Percentiles rank a stretch among this genome's conserved stretches.
phyloP scores from a whole-genome alignment of 2,797 vertebrate species.

The Clarias platycephalus region DNA sequence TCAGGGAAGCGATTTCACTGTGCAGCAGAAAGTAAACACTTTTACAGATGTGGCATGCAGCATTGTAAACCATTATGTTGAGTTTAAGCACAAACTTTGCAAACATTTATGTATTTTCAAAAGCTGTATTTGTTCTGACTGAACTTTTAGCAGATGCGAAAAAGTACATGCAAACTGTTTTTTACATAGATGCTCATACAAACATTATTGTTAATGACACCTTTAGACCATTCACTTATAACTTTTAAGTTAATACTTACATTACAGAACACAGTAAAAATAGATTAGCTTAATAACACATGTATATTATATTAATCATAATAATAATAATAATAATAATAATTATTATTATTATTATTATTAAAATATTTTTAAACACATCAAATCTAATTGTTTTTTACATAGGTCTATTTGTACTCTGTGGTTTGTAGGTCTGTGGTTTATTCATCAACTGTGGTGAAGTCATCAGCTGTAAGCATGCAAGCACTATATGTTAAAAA shows the following conservation, averaged over 20 bases:
- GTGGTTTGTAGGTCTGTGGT: neutral
- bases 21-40: slow-evolving; percentile 18
- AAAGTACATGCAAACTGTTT: neutral
- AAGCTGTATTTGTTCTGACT: neutral
- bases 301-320: too few species aligned
- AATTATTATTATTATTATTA: neutral
- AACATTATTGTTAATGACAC: neutral
- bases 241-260: neutral
- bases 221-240: neutral
- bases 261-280: neutral
- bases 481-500: slow-evolving; percentile 29
- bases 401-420: neutral
- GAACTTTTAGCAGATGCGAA: neutral
- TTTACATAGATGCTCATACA: neutral
- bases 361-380: neutral
- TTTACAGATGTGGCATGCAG: slow-evolving; percentile 17
- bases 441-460: neutral
- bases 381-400: neutral
- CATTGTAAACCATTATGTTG: neutral
- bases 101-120: neutral
- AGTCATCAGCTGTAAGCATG: neutral
- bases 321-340: too few species aligned
- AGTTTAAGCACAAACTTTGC: neutral
- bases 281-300: neutral
- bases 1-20: slow-evolving; percentile 7